Conservation (phyloP, 2,888 invertebrate genomes). For the Aphidoletes aphidimyza region DNA sequence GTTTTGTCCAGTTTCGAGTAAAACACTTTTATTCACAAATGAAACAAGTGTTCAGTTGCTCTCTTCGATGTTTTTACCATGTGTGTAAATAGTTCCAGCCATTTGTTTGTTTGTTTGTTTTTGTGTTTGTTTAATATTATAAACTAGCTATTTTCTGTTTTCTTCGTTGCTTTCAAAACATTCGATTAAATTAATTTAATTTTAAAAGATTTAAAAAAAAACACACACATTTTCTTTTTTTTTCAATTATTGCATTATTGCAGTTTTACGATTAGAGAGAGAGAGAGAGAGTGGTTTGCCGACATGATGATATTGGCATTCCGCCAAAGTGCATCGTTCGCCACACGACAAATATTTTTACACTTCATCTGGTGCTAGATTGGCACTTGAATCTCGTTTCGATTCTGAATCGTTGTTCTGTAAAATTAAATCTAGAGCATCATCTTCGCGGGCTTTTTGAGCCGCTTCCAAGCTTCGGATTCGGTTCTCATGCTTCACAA, state of each 20-base stretch:
- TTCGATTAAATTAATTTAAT: constrained; percentile 38
- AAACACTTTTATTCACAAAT: too few relatives aligned
- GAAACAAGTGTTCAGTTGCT: neutral
- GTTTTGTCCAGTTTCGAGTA: neutral
- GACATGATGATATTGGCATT: neutral
- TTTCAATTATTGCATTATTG: constrained; percentile 21
- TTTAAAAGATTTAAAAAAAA: neutral
- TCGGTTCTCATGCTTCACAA: constrained; percentile 89
- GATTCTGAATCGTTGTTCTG: constrained; percentile 54
- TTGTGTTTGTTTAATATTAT: too few relatives aligned
- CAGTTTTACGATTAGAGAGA: neutral
- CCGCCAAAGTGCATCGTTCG: neutral
- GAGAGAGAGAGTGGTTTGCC: neutral
- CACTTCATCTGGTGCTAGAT: constrained; percentile 63
- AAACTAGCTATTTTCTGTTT: neutral
- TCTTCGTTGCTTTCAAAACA: neutral
- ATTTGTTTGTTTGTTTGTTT: constrained; percentile 12
- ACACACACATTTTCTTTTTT: constrained; percentile 1
- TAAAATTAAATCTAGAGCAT: constrained; percentile 61
- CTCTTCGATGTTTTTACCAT: neutral
- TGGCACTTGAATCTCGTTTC: constrained; percentile 55
- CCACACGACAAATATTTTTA: constrained; percentile 57
- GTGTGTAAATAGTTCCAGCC: constrained; percentile 11
- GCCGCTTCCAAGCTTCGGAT: constrained; percentile 66
- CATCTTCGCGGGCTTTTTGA: constrained; percentile 62